Percentiles rank a stretch among this genome's conserved stretches.
Conservation (phyloP, 2,797 vertebrate genomes). For the Lepidocolaptes lacrymiger region DNA sequence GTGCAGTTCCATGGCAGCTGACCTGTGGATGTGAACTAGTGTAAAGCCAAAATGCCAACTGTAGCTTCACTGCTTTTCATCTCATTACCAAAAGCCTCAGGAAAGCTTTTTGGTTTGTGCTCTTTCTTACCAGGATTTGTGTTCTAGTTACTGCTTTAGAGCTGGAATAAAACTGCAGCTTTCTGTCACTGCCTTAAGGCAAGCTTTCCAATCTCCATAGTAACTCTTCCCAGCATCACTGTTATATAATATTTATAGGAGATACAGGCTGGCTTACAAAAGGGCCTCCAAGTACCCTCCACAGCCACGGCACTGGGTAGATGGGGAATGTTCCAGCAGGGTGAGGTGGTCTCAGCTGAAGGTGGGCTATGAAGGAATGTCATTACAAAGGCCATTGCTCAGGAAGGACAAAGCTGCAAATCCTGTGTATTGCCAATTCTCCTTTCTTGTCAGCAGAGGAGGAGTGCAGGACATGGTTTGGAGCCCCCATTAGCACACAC, state of each 20-base stretch:
- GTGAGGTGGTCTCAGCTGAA: not conserved
- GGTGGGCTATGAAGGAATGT: not conserved
- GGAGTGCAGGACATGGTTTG: not conserved
- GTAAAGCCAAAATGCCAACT: not conserved
- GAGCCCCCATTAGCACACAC: not conserved
- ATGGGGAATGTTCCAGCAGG: accelerated
- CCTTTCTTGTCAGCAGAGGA: not conserved
- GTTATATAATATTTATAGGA: slow-evolving; percentile 5
- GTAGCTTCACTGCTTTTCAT: not conserved
- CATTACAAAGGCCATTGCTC: not conserved
- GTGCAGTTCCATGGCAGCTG: not conserved
- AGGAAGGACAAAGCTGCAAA: not conserved
- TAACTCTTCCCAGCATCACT: not conserved
- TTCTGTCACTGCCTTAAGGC: not conserved
- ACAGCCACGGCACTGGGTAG: accelerated
- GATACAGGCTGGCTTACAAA: not conserved
- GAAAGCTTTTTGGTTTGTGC: not conserved
- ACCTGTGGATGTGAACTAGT: not conserved
- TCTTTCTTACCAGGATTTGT: not conserved
- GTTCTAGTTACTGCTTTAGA: not conserved
- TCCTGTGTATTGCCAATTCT: not conserved
- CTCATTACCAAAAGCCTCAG: not conserved
- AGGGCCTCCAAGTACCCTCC: not conserved
- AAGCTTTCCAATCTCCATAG: slow-evolving; percentile 62
- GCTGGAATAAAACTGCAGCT: not conserved